Evolutionary conservation across 2,888 invertebrate genomes (phyloP), one percentile per base, ranked within the genome.

Genomic region (Corythucha ciliata): DNA sequence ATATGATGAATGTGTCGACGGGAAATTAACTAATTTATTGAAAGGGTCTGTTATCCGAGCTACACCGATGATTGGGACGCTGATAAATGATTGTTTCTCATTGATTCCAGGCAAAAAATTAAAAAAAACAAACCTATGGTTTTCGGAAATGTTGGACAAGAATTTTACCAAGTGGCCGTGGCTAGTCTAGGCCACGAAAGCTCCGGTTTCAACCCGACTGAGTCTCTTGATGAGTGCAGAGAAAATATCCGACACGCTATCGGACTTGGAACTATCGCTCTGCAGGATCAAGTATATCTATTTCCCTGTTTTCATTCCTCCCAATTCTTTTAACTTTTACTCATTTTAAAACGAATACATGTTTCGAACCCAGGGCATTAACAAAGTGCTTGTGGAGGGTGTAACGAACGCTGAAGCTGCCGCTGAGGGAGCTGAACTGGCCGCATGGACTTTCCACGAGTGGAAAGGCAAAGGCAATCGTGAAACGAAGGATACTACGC

Each of bases 1-100:
- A 63, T 65, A 74, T 39, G 70, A 78, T 60, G 71, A 74, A 55
- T 71, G 70, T 57, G 63, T 71, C 36, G 70, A 68, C 7, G 77
- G 76, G 51, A 76, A 74, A 63, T 61, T 78, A 26, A 62, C 64
- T 41, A 69, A 72, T 52, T 64, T 74, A 47, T 60, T 76, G 4
- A 74, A 73, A 63, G 67, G 68, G 76, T 77, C 12, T 29, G 29
- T 8, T 29, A n/a, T 29, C n/a, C 29, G n/a, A n/a, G n/a, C n/a
- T n/a, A n/a, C n/a, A n/a, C n/a, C n/a, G n/a, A n/a, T n/a, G n/a
- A n/a, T n/a, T n/a, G n/a, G n/a, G n/a, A n/a, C n/a, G n/a, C n/a
- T n/a, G n/a, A n/a, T n/a, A n/a, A n/a, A n/a, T n/a, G n/a, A n/a
- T n/a, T n/a, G n/a, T n/a, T n/a, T n/a, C n/a, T n/a, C n/a, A n/a